A percentile compares a stretch with the other conserved stretches of the same genome.
Evolutionary conservation across 2,113 vertebrate genomes (phyloP).

Genomic region (Tetrax tetrax): DNA sequence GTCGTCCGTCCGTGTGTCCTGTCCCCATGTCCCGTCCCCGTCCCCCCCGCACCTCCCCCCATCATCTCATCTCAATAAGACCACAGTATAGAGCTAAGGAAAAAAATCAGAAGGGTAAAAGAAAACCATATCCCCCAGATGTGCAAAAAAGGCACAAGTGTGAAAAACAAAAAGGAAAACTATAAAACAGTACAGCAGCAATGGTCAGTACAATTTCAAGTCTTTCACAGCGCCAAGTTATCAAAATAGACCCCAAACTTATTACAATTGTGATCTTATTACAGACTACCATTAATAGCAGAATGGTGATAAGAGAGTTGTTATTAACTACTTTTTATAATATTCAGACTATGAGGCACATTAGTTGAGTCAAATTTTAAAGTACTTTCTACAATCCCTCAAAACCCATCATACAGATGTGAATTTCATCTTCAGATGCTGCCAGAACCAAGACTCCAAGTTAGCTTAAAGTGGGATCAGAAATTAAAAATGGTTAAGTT

Average conservation of each 20-base stretch:
- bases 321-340: background rate
- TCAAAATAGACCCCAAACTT: background rate
- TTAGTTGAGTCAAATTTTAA: background rate
- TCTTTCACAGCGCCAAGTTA: background rate
- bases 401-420: background rate
- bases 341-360: background rate
- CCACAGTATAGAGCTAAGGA: background rate
- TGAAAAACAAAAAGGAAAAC: background rate
- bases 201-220: background rate
- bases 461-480: background rate
- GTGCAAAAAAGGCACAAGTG: background rate
- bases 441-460: background rate
- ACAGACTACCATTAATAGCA: background rate
- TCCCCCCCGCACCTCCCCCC: too few relatives aligned
- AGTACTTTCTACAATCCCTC: background rate
- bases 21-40: too few relatives aligned
- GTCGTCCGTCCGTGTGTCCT: too few relatives aligned
- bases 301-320: background rate
- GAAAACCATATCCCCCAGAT: background rate
- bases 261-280: background rate
- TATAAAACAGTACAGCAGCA: background rate
- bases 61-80: background rate
- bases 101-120: background rate
- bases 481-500: background rate
- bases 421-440: background rate